Conservation (phyloP, 2,113 vertebrate species). For the Larimichthys crocea region DNA sequence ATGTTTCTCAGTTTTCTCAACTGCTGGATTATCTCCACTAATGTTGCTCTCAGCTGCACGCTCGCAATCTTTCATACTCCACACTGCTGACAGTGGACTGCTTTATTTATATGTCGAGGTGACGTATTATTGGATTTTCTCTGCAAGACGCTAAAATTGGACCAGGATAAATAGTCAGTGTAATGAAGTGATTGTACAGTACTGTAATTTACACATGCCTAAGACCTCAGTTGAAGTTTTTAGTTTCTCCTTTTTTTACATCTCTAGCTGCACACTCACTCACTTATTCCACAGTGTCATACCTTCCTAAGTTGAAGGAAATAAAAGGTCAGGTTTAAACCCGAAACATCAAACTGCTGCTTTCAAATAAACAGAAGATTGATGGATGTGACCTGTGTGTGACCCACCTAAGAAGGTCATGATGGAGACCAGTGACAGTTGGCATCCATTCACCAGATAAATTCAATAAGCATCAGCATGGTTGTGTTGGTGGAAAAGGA, state of each 20-base stretch:
- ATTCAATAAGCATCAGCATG: conserved; percentile 25
- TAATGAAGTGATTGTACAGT: neutral
- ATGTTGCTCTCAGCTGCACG: neutral
- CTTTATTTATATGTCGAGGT: neutral
- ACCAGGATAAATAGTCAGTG: neutral
- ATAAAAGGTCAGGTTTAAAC: conserved; percentile 8
- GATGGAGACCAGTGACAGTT: conserved; percentile 8
- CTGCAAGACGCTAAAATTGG: too few species aligned
- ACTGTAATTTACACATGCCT: neutral
- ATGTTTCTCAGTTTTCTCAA: neutral
- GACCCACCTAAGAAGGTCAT: conserved; percentile 34
- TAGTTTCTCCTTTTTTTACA: neutral
- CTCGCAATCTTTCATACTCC: neutral
- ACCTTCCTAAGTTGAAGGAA: conserved; percentile 6
- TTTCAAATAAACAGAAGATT: conserved; percentile 39
- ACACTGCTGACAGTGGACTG: neutral
- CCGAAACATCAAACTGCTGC: conserved; percentile 3
- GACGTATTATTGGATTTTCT: too few species aligned
- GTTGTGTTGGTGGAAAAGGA: neutral
- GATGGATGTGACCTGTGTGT: conserved; percentile 23
- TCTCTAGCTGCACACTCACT: neutral
- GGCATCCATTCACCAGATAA: conserved; percentile 22
- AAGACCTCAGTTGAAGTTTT: neutral
- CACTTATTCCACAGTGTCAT: neutral
- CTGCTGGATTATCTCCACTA: neutral